These are phyloP conservation scores for Tilapia sparmanii DNA, from an alignment of 2,113 vertebrate species.

Conservation along the genomic window DNA sequence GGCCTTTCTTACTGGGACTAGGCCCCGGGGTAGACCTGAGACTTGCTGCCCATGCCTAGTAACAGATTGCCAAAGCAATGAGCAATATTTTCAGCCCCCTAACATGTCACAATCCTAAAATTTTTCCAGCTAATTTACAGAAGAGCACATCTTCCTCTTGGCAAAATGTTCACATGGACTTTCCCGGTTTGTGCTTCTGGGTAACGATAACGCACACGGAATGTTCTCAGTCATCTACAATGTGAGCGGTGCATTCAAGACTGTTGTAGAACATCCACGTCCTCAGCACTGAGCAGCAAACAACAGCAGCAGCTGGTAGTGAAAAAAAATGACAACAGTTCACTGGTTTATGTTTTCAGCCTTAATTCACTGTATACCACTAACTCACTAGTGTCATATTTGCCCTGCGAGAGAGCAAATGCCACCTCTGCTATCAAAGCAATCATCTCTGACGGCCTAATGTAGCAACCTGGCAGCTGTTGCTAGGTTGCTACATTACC, in stretches of 20 bases:
- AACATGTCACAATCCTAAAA: not conserved
- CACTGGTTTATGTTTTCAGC: not conserved
- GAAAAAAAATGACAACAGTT: not conserved
- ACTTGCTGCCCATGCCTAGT: not conserved
- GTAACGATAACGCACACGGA: not conserved
- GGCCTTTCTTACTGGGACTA: not conserved
- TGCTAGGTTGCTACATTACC: not conserved
- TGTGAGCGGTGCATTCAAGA: not conserved
- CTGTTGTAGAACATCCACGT: not conserved
- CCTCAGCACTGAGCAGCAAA: not conserved
- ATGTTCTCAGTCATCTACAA: slow-evolving; percentile 10
- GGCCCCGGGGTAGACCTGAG: not conserved
- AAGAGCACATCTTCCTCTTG: not conserved
- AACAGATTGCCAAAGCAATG: not conserved
- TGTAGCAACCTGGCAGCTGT: not conserved
- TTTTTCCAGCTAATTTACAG: not conserved
- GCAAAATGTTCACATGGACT: not conserved
- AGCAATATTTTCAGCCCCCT: not conserved
- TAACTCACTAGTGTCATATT: not conserved
- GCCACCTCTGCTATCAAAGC: not conserved
- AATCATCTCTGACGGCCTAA: not conserved
- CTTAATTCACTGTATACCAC: not conserved
- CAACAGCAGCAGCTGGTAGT: not conserved
- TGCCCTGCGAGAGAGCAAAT: not conserved
- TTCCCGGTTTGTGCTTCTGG: not conserved